Evolutionary conservation across 2,113 vertebrate species (phyloP).

Genomic region (Nothocercus julius): DNA sequence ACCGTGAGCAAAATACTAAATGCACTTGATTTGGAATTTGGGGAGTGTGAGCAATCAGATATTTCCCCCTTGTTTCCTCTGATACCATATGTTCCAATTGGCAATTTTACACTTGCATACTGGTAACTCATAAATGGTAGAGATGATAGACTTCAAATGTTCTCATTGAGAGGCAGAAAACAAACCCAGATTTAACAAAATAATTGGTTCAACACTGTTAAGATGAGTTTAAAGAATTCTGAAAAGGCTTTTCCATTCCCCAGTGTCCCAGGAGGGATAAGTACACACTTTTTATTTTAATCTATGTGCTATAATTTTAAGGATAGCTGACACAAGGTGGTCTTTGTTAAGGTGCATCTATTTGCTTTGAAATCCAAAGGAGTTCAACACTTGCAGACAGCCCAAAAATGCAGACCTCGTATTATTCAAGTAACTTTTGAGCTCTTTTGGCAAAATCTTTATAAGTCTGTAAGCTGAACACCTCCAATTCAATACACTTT

Average conservation of each 20-base stretch:
- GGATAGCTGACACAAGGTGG: constrained; percentile 51
- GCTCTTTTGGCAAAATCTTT: constrained; percentile 4
- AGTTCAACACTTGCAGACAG: constrained; percentile 19
- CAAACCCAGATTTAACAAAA: constrained; percentile 66
- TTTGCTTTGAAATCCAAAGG: constrained; percentile 47
- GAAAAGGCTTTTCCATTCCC: constrained; percentile 35
- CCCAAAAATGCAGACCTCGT: constrained; percentile 19
- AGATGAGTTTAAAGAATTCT: constrained; percentile 65
- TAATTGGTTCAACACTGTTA: constrained; percentile 59
- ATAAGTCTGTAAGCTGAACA: constrained; percentile 22
- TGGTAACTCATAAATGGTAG: constrained; percentile 54
- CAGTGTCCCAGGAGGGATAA: constrained; percentile 1
- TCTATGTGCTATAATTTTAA: constrained; percentile 46
- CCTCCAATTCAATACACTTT: constrained; percentile 15
- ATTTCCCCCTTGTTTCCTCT: constrained; percentile 65
- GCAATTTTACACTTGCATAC: constrained; percentile 70
- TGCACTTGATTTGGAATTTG: constrained; percentile 53
- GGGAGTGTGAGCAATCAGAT: constrained; percentile 51
- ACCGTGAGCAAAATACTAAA: constrained; percentile 67
- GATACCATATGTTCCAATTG: constrained; percentile 67
- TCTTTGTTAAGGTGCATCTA: constrained; percentile 59
- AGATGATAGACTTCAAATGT: constrained; percentile 63
- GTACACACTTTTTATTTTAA: constrained; percentile 42
- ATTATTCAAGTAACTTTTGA: constrained; percentile 49
- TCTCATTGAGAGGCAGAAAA: constrained; percentile 65